Evolutionary conservation across 64 coral and sea anemone genomes (phyloP).

Genomic region (Porites australiensis): DNA sequence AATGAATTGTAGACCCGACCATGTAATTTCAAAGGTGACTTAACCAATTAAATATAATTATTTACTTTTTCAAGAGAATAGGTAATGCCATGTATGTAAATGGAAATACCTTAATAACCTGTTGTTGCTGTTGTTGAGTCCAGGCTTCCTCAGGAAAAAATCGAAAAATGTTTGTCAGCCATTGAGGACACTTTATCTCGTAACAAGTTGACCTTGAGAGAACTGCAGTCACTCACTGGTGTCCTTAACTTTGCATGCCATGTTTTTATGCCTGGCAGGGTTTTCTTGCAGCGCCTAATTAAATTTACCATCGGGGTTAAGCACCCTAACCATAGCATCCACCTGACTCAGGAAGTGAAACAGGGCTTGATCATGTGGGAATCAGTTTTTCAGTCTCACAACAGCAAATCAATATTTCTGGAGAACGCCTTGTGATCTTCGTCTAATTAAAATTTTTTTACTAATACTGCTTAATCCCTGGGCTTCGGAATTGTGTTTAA

Average conservation of each 20-base stretch:
- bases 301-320: slow-evolving; percentile 40
- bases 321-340: background rate
- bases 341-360: background rate
- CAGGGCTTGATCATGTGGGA: background rate
- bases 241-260: slow-evolving; percentile 55
- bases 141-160: slow-evolving; percentile 35
- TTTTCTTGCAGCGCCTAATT: slow-evolving; percentile 62
- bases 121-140: too few relatives aligned
- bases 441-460: background rate
- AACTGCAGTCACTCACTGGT: slow-evolving; percentile 36
- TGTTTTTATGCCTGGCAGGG: slow-evolving; percentile 42
- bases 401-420: background rate
- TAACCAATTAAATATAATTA: too few relatives aligned
- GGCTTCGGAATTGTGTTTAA: slow-evolving; percentile 17
- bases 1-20: too few relatives aligned
- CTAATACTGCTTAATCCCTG: background rate
- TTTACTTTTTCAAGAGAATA: too few relatives aligned
- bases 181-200: background rate
- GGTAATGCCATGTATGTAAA: too few relatives aligned
- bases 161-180: background rate
- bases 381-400: background rate
- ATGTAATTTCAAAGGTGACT: too few relatives aligned
- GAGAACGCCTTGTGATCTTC: background rate
- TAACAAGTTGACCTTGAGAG: slow-evolving; percentile 31
- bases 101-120: too few relatives aligned